Evolutionary conservation across 2,888 invertebrate genomes (phyloP).

Genomic region (Anodontia alba): DNA sequence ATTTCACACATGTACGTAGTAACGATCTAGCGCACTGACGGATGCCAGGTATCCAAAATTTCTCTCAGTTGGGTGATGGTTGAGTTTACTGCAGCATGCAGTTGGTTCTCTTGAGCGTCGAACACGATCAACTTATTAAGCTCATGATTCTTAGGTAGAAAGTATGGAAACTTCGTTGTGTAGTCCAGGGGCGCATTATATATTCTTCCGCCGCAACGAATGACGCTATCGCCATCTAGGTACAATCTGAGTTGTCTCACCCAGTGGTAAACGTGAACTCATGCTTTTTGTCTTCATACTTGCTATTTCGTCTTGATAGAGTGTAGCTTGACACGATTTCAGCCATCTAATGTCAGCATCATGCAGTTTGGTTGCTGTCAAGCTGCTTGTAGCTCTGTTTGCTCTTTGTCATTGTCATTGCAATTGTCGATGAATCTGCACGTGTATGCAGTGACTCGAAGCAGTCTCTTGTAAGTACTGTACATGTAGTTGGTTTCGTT

Average conservation of each 20-base stretch:
- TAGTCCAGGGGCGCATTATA: slow-evolving; percentile 16
- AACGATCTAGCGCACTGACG: background rate
- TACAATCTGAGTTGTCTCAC: background rate
- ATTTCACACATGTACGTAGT: background rate
- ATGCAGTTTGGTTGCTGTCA: background rate
- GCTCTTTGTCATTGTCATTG: background rate
- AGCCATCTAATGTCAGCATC: background rate
- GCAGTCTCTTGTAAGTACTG: background rate
- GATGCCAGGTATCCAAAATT: slow-evolving; percentile 17
- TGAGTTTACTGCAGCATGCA: background rate
- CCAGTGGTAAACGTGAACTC: background rate
- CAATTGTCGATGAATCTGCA: background rate
- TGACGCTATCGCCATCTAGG: background rate
- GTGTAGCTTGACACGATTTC: background rate
- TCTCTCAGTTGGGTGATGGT: slow-evolving; percentile 13
- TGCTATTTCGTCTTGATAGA: background rate
- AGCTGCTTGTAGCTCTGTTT: background rate
- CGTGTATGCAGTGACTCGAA: background rate
- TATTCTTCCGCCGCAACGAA: slow-evolving; percentile 17
- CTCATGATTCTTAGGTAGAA: background rate
- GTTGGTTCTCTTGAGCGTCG: background rate
- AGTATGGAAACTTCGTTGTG: slow-evolving; percentile 17
- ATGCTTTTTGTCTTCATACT: background rate
- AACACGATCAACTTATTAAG: background rate
- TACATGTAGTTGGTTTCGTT: background rate